Conservation (phyloP, 2,797 vertebrate species). For the Potorous gilbertii region DNA sequence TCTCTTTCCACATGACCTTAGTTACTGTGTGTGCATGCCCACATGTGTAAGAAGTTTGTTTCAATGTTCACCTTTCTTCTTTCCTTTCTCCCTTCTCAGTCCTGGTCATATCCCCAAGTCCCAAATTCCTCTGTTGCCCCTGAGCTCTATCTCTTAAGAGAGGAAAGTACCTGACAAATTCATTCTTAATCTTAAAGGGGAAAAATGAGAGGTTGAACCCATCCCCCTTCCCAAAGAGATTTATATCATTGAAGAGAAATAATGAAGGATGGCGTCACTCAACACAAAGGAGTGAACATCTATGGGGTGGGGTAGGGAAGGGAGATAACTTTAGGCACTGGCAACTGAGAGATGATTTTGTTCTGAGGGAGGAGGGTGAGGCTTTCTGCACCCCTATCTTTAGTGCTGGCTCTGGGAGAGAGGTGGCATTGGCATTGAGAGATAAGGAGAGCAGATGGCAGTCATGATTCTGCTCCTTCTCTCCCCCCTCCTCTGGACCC, state of each 20-base stretch:
- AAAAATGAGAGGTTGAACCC: neutral
- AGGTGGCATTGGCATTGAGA: neutral
- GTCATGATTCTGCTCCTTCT: neutral
- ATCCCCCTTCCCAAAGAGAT: neutral
- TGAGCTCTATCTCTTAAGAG: neutral
- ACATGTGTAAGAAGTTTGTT: neutral
- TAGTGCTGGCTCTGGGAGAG: neutral
- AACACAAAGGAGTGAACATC: neutral
- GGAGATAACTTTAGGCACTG: neutral
- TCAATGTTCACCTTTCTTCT: neutral
- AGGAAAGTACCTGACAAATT: neutral
- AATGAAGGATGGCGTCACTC: neutral
- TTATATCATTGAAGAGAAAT: neutral
- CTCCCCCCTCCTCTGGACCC: neutral
- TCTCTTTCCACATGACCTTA: neutral
- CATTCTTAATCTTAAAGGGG: neutral
- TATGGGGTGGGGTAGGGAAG: neutral
- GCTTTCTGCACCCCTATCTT: neutral
- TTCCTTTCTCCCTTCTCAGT: neutral
- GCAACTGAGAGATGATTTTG: neutral
- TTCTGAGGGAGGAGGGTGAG: neutral
- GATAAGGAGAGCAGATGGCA: constrained; percentile 63
- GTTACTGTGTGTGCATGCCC: neutral
- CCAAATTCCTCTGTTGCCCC: neutral
- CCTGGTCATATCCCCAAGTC: neutral